A percentile compares a stretch with the other conserved stretches of the same genome.
Evolutionary conservation across 2,113 vertebrate genomes (phyloP).

Genomic region (Prolemur simus): DNA sequence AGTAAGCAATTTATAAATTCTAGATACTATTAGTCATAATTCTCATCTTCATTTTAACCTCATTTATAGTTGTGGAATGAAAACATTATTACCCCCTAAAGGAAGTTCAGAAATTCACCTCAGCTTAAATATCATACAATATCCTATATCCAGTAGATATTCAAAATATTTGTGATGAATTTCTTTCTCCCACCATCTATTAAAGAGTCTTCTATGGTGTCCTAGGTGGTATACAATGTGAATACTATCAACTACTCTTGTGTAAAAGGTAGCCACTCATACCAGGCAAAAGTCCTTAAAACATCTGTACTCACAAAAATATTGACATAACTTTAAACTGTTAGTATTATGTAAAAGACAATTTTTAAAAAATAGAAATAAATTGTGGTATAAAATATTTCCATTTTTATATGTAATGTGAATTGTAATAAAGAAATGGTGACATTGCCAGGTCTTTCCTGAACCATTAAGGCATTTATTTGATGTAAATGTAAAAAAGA

Average conservation of each 20-base stretch:
- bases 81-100: not conserved
- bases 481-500: conserved; percentile 23
- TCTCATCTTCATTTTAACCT: conserved; percentile 36
- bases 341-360: not conserved
- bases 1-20: conserved; percentile 31
- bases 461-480: not conserved
- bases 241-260: not conserved
- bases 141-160: not conserved
- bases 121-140: conserved; percentile 13
- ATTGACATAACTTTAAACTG: conserved; percentile 1
- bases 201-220: not conserved
- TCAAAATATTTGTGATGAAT: conserved; percentile 24
- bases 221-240: conserved; percentile 9
- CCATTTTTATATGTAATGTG: not conserved
- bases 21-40: conserved; percentile 46
- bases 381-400: not conserved
- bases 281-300: not conserved
- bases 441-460: not conserved
- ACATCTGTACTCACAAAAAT: conserved; percentile 2
- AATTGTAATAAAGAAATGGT: conserved; percentile 9
- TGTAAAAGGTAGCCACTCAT: not conserved
- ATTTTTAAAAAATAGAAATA: not conserved
- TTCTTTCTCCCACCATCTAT: not conserved
- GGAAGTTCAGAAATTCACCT: conserved; percentile 5
- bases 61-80: conserved; percentile 26